These are phyloP conservation scores for Aythya baeri DNA, from an alignment of 2,113 vertebrate genomes.

Conservation along the genomic window DNA sequence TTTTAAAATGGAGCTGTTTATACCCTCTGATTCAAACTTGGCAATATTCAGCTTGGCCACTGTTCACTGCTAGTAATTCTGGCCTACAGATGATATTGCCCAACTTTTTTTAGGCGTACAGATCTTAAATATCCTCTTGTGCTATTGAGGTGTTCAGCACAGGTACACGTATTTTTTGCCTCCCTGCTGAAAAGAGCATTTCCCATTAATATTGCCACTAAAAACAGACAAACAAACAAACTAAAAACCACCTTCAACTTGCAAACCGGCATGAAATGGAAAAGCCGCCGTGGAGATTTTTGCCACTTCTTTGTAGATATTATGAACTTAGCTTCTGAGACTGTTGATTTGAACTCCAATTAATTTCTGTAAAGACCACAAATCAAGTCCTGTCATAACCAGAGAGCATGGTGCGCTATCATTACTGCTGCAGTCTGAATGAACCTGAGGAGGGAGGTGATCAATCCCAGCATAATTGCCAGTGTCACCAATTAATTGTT, in stretches of 20 bases:
- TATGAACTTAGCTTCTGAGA: not conserved
- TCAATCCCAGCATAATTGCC: conserved; percentile 37
- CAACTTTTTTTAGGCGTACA: not conserved
- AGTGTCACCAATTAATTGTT: not conserved
- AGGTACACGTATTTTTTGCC: not conserved
- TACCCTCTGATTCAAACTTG: not conserved
- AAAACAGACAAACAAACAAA: not conserved
- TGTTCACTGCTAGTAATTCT: not conserved
- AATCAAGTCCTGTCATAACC: not conserved
- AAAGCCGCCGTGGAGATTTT: not conserved
- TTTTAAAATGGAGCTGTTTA: not conserved
- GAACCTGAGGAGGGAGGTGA: conserved; percentile 17
- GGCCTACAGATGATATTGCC: not conserved
- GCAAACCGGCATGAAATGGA: not conserved
- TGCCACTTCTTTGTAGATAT: not conserved
- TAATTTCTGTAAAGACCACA: not conserved
- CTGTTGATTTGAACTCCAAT: not conserved
- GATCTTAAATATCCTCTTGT: not conserved
- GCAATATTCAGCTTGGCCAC: not conserved
- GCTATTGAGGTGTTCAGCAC: not conserved
- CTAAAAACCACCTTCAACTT: not conserved
- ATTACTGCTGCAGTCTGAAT: not conserved
- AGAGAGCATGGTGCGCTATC: not conserved
- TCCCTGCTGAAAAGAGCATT: not conserved
- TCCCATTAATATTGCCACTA: not conserved